Evolutionary conservation across 2,797 vertebrate species (phyloP).

Genomic region (Corythornis leucogaster): DNA sequence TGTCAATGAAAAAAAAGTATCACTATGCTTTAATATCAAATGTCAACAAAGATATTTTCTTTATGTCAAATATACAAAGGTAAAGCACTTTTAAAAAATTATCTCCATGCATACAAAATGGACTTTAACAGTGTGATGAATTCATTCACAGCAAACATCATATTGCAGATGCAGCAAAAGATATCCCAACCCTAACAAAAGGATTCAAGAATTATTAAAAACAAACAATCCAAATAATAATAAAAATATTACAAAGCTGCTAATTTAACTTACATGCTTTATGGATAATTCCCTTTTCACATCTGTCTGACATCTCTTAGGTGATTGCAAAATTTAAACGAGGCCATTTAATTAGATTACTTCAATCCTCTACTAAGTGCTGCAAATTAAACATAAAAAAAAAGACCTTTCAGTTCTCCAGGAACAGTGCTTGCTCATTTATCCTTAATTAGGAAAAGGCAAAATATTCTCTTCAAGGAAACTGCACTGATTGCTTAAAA

Average conservation of each 20-base stretch:
- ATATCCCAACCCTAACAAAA: not conserved
- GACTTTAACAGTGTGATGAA: not conserved
- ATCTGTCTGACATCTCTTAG: constrained; percentile 28
- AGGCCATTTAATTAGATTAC: constrained; percentile 48
- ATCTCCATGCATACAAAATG: not conserved
- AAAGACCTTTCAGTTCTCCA: not conserved
- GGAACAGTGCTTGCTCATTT: not conserved
- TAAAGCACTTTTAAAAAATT: not conserved
- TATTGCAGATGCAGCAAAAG: not conserved
- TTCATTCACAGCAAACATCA: not conserved
- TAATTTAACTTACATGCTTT: constrained; percentile 27
- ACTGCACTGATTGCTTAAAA: not conserved
- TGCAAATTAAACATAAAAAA: constrained; percentile 44
- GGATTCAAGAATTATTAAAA: not conserved
- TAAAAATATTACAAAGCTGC: constrained; percentile 9
- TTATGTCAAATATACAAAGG: not conserved
- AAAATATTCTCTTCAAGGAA: constrained; percentile 21
- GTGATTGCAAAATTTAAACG: constrained; percentile 49
- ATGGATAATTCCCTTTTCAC: constrained; percentile 33
- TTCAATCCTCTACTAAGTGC: constrained; percentile 40
- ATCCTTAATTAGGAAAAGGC: not conserved
- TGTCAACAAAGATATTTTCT: not conserved
- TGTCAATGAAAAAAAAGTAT: not conserved
- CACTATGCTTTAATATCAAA: not conserved
- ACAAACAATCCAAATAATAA: not conserved